A percentile compares a stretch with the other conserved stretches of the same genome.
Conservation (phyloP, 2,113 vertebrate species). For the Oreochromis spilurus region DNA sequence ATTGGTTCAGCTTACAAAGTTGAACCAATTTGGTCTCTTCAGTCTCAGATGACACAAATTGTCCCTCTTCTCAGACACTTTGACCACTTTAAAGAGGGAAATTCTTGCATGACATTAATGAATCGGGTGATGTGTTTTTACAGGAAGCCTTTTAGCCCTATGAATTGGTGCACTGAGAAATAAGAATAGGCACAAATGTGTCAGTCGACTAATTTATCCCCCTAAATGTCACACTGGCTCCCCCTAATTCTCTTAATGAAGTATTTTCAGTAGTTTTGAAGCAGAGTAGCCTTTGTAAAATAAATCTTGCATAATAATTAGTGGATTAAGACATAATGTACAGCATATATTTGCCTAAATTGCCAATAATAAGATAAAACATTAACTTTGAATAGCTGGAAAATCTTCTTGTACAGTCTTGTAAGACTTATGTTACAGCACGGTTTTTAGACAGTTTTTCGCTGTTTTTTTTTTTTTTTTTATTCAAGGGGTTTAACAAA, state of each 20-base stretch:
- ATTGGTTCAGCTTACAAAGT: background rate
- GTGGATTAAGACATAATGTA: background rate
- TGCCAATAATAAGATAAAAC: background rate
- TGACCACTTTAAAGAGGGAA: background rate
- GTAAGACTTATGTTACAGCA: background rate
- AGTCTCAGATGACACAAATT: background rate
- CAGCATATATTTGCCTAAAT: background rate
- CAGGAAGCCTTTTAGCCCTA: slow-evolving; percentile 28
- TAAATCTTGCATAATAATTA: background rate
- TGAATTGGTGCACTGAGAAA: slow-evolving; percentile 10
- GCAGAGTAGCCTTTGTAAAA: background rate
- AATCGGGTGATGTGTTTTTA: slow-evolving; percentile 16
- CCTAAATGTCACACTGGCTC: slow-evolving; percentile 29
- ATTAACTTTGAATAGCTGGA: background rate
- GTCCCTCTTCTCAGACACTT: background rate
- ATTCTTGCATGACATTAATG: slow-evolving; percentile 33
- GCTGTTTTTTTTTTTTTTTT: background rate
- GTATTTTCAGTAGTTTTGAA: background rate
- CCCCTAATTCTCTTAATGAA: slow-evolving; percentile 4
- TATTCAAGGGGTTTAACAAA: background rate
- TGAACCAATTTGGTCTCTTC: background rate
- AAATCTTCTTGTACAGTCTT: background rate
- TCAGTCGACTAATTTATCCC: background rate
- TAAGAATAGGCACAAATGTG: slow-evolving; percentile 1
- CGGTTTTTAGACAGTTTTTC: background rate